Conservation (phyloP, 2,888 invertebrate genomes). For the Neoaliturus tenellus region DNA sequence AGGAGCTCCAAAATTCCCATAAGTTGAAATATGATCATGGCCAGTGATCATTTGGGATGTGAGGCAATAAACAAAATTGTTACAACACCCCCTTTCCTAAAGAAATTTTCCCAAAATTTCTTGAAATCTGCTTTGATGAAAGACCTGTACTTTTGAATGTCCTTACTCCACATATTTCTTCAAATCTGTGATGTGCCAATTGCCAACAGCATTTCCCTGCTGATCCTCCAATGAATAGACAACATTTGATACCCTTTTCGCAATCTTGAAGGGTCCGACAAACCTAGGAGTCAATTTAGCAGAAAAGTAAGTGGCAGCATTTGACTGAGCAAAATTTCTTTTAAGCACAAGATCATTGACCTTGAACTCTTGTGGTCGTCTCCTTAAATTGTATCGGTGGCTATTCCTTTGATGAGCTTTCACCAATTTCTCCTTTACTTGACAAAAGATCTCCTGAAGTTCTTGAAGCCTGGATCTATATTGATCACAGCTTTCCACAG, state of each 20-base stretch:
- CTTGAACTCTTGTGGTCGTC: conserved; percentile 40
- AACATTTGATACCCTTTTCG: conserved; percentile 14
- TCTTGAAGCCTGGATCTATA: not conserved
- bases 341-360: conserved; percentile 50
- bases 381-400: not conserved
- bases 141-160: not conserved
- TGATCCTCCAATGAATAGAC: conserved; percentile 15
- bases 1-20: no score
- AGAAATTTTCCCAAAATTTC: conserved; percentile 10
- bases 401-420: conserved; percentile 17
- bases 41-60: no score
- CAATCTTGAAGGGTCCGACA: conserved; percentile 52
- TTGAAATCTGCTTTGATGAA: not conserved
- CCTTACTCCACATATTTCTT: not conserved
- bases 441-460: not conserved
- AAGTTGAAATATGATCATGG: no score
- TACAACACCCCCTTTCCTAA: not conserved
- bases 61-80: no score
- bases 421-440: not conserved
- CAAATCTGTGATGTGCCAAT: not conserved
- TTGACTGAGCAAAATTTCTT: conserved; percentile 37
- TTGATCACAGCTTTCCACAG: not conserved
- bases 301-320: not conserved
- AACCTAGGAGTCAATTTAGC: conserved; percentile 38
- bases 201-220: not conserved